Base-by-base conservation (phyloP, 2,797 vertebrate genomes). In the Catharus ustulatus region DNA sequence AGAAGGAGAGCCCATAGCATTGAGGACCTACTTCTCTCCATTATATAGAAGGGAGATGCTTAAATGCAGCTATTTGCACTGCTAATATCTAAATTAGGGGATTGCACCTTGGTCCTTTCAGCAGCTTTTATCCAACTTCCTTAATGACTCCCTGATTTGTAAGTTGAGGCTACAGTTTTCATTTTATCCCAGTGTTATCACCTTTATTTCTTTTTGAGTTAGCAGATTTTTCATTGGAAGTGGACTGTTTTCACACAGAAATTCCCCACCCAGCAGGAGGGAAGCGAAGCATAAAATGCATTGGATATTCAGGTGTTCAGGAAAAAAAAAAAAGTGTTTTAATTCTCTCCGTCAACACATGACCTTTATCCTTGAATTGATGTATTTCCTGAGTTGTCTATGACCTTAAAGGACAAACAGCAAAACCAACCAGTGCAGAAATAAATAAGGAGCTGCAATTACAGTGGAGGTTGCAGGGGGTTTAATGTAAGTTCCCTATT, bases 121-220 rank as follows among this genome's bases (percentile, higher is more conserved):
- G 48, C 29, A 67, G 21, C 42, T 91, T 32, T 67, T 54, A 59
- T 61, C 15, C 43, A 62, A 16, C n/a, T 69, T 87, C 27, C 23
- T 68, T 52, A 78, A 34, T 49, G 80, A 8, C 20, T 84, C 26
- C 23, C 38, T 84, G 40, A 46, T 83, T 76, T 82, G 9, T 49
- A 63, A 89, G 43, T 23, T 11, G 30, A 51, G 21, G 15, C 11
- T 79, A n/a, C 1, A 11, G 10, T 30, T 58, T 76, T 34, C 7
- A 6, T 21, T 5, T 73, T 64, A n/a, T 3, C 1, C 13, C 1
- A 1, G 8, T 36, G 12, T 64, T 63, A 58, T 12, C 12, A 21
- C 4, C n/a, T 79, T 40, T 36, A 34, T 15, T 81, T 64, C 43
- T 17, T 73, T 77, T 49, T 54, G 11, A 34, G 15, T 73, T 49